Evolutionary conservation across 1,140 invertebrate genomes (phyloP), one percentile per base, ranked within the genome.

Genomic region (Ephestia elutella): DNA sequence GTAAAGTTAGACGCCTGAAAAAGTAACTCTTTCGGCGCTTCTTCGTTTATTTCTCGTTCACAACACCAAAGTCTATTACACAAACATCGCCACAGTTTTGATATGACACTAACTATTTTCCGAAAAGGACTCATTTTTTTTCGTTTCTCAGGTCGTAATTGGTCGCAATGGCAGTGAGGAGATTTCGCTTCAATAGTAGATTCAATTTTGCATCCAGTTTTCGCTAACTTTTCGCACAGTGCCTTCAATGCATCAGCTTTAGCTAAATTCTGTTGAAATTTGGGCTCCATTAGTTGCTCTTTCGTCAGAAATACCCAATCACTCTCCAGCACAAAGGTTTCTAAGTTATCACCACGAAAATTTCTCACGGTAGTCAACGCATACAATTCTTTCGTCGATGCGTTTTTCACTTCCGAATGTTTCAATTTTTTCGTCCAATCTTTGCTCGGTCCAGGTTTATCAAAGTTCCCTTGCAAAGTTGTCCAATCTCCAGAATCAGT

Each of bases 281-380:
- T 83, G 0, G 86, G 80, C 19, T 81, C 75, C 32, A 73, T 49
- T 5, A 88, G 49, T 30, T 81, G 70, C 32, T 83, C 75, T 20
- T 62, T 66, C 48, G 73, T 76, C 5, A 86, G 63, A 53, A 87
- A 69, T 54, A 88, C 80, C 83, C 86, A 88, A 20, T 86, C 82
- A 57, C 81, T 82, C 63, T 85, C 79, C 8, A 73, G 61, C 17
- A 82, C 70, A 35, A 80, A 82, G 49, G 84, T 78, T 11, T 80
- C 65, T 7, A 88, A 32, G 3, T 58, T 67, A 49, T 88, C 82
- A 25, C 70, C 65, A 13, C 72, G 74, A 60, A 88, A 88, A 66
- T 87, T 88, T 59, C 59, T 80, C 21, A 78, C 79, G 10, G 86
- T 88, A 9, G 82, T 83, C 55, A 88, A 75, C 7, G 80, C 81